These are phyloP conservation scores for Pseudopodoces humilis DNA, from an alignment of 2,113 vertebrate species.

Conservation along the genomic window DNA sequence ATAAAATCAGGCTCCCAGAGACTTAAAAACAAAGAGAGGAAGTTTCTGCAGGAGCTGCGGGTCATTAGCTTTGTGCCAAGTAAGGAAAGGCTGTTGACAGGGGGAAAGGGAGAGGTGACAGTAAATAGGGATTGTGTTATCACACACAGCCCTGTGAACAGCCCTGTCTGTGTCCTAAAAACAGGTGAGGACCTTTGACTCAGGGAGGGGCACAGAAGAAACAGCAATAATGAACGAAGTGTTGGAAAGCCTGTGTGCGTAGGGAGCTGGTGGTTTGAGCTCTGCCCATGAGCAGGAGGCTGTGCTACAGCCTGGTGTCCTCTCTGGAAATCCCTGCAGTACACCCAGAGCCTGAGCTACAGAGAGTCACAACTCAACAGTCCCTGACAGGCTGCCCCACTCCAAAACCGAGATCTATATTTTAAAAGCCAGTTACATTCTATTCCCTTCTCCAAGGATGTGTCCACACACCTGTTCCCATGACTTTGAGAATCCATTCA, in stretches of 20 bases:
- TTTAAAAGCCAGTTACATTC: background rate
- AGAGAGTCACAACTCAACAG: background rate
- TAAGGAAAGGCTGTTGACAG: background rate
- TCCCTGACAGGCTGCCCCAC: background rate
- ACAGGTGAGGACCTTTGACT: background rate
- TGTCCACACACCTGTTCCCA: background rate
- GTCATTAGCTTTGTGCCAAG: background rate
- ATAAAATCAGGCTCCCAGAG: slow-evolving; percentile 27
- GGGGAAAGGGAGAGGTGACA: background rate
- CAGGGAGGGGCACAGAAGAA: background rate
- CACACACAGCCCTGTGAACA: background rate
- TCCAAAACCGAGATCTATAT: background rate
- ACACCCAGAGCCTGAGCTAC: background rate
- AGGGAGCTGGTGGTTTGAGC: background rate
- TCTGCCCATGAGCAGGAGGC: background rate
- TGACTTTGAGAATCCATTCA: background rate
- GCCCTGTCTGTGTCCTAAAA: background rate
- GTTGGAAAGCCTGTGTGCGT: background rate
- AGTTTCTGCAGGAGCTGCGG: background rate
- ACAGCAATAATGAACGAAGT: background rate
- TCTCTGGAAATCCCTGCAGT: background rate
- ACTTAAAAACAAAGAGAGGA: background rate
- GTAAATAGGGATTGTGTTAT: background rate
- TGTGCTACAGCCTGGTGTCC: background rate
- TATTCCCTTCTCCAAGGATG: background rate